Evolutionary conservation across 2,797 vertebrate species (phyloP).

Genomic region (Amblyopsis hoosieri): DNA sequence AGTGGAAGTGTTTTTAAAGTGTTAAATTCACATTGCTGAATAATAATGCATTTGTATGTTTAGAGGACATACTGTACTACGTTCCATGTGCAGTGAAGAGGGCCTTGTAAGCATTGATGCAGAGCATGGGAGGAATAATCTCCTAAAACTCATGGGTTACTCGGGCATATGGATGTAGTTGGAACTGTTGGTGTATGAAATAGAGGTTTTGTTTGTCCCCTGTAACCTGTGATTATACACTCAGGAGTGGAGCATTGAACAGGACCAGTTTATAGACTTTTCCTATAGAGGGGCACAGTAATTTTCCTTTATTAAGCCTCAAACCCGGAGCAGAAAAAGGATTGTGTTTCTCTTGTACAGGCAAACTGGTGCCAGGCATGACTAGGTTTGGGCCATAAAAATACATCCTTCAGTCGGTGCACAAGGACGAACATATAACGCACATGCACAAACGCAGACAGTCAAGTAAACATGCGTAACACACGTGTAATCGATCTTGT

Average conservation of each 20-base stretch:
- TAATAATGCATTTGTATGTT: slow-evolving; percentile 5
- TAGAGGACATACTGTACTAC: slow-evolving; percentile 9
- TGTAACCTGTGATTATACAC: slow-evolving; percentile 51
- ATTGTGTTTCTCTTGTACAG: slow-evolving; percentile 58
- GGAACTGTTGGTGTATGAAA: slow-evolving; percentile 34
- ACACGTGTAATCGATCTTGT: slow-evolving; percentile 8
- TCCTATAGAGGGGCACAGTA: slow-evolving; percentile 45
- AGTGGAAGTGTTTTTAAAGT: background rate
- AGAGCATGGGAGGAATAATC: slow-evolving; percentile 21
- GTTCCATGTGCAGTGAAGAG: slow-evolving; percentile 13
- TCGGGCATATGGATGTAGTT: slow-evolving; percentile 25
- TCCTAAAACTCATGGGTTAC: slow-evolving; percentile 15
- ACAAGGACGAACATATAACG: slow-evolving; percentile 12
- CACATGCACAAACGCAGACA: slow-evolving; percentile 18
- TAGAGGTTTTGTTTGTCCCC: slow-evolving; percentile 53
- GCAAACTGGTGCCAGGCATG: slow-evolving; percentile 59
- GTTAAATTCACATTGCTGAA: background rate
- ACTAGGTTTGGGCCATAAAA: slow-evolving; percentile 52
- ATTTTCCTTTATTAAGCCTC: slow-evolving; percentile 64
- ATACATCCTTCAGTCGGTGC: slow-evolving; percentile 23
- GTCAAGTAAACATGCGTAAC: slow-evolving; percentile 22
- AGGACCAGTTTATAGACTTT: slow-evolving; percentile 44
- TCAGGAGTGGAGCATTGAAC: slow-evolving; percentile 38
- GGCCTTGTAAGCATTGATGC: slow-evolving; percentile 13
- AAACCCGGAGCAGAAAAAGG: slow-evolving; percentile 44